Percentiles rank a stretch among this genome's conserved stretches.
These are phyloP conservation scores for Trachymyrmex septentrionalis DNA, from an alignment of 1,140 invertebrate genomes.

Conservation along the genomic window DNA sequence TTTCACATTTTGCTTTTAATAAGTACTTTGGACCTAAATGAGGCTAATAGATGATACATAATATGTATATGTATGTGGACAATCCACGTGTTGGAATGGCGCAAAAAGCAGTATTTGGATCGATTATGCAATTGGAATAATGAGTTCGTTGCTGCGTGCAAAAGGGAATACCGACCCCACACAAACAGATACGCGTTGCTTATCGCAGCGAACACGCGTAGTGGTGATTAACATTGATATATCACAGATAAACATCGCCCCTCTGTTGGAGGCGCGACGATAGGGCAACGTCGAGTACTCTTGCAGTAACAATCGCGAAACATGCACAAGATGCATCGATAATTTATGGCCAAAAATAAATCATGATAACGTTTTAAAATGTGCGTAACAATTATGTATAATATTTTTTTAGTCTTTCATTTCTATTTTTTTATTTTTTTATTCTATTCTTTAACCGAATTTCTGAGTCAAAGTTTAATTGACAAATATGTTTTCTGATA, in stretches of 20 bases:
- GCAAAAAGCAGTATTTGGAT: slow-evolving; percentile 23
- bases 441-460: neutral
- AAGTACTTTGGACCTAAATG: neutral
- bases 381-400: too few relatives aligned
- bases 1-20: slow-evolving; percentile 1
- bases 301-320: slow-evolving; percentile 21
- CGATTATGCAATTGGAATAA: slow-evolving; percentile 60
- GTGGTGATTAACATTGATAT: slow-evolving; percentile 60
- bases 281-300: slow-evolving; percentile 8
- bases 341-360: neutral
- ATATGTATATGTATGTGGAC: neutral
- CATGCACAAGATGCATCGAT: slow-evolving; percentile 11
- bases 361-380: neutral
- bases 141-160: slow-evolving; percentile 31
- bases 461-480: neutral
- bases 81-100: slow-evolving; percentile 31
- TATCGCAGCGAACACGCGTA: slow-evolving; percentile 35
- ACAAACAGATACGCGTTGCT: slow-evolving; percentile 23
- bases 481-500: neutral
- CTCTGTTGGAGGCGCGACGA: neutral
- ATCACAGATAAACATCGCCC: slow-evolving; percentile 43
- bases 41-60: neutral
- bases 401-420: too few relatives aligned
- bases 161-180: slow-evolving; percentile 28
- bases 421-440: neutral